Base-by-base conservation (phyloP, 2,888 invertebrate genomes). In the Adelognathus sp. region DNA sequence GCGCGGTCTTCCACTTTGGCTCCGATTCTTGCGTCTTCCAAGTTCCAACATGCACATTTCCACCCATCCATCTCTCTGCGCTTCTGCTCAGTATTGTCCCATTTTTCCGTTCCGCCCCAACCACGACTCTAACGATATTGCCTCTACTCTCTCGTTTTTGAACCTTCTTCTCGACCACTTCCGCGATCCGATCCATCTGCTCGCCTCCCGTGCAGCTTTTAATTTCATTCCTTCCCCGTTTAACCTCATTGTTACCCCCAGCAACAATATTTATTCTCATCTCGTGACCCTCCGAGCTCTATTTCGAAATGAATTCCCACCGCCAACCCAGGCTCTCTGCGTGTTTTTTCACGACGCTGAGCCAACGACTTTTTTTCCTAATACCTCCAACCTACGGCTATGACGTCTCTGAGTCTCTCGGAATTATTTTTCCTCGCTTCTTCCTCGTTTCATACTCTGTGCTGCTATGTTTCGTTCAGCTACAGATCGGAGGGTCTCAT, bases 221-320 rank as follows among this genome's bases (percentile, higher is more conserved):
- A 50, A 60, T 50, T 67, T 60, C 1, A 52, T 33, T 52, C 18
- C 3, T 24, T 16, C 31, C n/a, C 16, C 31, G 41, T 67, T 61
- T 31, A 39, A 31, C 52, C 31, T 54, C 60, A 41, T 61, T 52
- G 31, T 67, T 52, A 52, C 9, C 50, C n/a, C 4, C 31, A 14
- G 14, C 29, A 21, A 60, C 27, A 41, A 61, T 72, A 54, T 63
- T 72, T 54, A 33, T 54, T 61, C 21, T 14, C 52, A 41, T 58
- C 9, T 44, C 36, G 36, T 27, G 27, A 44, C 39, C 39, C 44
- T 66, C 41, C n/a, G 36, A 39, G 46, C 9, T 21, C 58, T 29
- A 3, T 52, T 9, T 6, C 24, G n/a, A 41, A 41, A 36, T 33
- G 60, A 67, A 74, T 67, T 52, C 50, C 41, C 39, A 39, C 14